Conservation (phyloP, 2,113 vertebrate genomes). For the Trachemys scripta region DNA sequence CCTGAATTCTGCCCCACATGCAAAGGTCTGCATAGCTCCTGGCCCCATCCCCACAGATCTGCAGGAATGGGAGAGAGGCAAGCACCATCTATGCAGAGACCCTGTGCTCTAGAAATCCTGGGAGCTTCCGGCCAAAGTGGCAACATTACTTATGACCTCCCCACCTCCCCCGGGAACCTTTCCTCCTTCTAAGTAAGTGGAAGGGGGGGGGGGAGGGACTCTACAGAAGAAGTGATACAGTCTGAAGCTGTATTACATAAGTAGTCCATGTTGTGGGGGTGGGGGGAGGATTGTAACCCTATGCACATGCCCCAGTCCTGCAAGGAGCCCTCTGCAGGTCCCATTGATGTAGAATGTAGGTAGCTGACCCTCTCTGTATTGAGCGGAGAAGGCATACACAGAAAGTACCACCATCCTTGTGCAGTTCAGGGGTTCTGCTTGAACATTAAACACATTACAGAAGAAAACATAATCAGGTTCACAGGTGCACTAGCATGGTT, state of each 20-base stretch:
- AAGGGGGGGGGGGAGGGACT: background rate
- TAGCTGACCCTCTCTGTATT: fast-evolving
- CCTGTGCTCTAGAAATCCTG: background rate
- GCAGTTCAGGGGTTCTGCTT: background rate
- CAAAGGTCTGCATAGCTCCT: background rate
- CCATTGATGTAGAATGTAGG: background rate
- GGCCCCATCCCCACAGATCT: background rate
- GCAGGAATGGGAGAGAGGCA: background rate
- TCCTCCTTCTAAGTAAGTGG: background rate
- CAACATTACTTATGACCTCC: fast-evolving
- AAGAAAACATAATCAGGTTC: background rate
- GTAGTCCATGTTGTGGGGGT: background rate
- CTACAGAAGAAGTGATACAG: fast-evolving
- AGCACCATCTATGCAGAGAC: background rate
- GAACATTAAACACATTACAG: background rate
- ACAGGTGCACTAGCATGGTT: background rate
- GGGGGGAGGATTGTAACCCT: background rate
- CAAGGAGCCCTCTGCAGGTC: background rate
- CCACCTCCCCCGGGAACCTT: background rate
- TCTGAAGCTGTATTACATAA: background rate
- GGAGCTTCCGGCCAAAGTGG: background rate
- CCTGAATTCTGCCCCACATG: background rate
- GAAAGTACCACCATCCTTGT: background rate
- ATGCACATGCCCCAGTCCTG: background rate
- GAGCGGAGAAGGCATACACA: background rate